Base-by-base conservation (phyloP, 1,140 invertebrate genomes). In the Littorina saxatilis region DNA sequence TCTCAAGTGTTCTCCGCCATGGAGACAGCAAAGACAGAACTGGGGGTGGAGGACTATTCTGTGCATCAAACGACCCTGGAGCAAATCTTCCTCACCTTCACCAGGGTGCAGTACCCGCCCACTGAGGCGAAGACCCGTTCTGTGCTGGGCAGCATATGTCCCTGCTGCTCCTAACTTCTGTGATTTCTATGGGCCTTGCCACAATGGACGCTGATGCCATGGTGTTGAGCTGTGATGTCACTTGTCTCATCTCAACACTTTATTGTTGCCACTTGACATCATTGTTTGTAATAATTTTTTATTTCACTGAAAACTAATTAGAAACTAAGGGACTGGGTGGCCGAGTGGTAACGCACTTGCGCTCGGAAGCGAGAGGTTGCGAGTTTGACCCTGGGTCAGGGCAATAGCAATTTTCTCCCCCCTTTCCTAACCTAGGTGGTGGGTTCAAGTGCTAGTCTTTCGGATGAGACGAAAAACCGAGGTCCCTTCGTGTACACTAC, bases 61-160 rank as follows among this genome's bases (percentile, higher is more conserved):
- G 91, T 96, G 29, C 95, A 95, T 83, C 95, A 96, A 88, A 96
- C 95, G 1, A 96, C 95, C 9, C 92, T 96, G 50, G 96, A 96
- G 88, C 95, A 96, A 93, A 95, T 96, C 20, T 94, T 94, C 83
- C 86, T 93, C 2, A 90, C 90, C 47, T 93, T 94, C 85, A 92
- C 93, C 11, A 83, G 89, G 37, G 85, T 83, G 94, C 95, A 91
- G 76, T 61, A 84, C n/a, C 72, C 83, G 20, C 88, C 88, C 17
- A 52, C 20, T 61, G 81, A 87, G 35, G 50, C 74, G 13, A 72
- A 68, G 15, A 74, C 79, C 29, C 52, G 39, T 20, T 77, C 76
- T 66, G 72, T 77, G 37, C 35, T n/a, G 32, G 37, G 39, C n/a
- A 27, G 11, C 15, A n/a, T 66, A 55, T 74, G 50, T 29, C 63